Evolutionary conservation across 30 jellyfish, hydroid and myxozoan genomes (phyloP).

Genomic region (Chrysaora quinquecirrha): DNA sequence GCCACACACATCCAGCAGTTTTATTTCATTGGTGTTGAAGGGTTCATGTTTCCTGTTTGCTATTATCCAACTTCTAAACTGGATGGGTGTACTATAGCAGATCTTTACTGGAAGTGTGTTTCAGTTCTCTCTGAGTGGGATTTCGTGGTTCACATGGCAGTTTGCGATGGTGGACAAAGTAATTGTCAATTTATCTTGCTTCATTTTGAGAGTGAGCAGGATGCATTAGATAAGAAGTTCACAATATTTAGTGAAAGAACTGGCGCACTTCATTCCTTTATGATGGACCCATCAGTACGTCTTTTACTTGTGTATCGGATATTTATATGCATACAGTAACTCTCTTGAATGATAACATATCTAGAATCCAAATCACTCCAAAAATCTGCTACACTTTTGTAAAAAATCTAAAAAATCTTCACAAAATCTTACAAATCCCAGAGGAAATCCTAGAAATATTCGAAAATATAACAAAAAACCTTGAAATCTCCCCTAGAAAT

Average conservation of each 20-base stretch:
- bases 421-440: too few species aligned
- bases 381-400: too few species aligned
- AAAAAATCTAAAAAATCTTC: too few species aligned
- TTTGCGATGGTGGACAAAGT: constrained; percentile 13
- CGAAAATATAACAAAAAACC: too few species aligned
- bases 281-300: constrained; percentile 26
- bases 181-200: constrained; percentile 5
- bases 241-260: constrained; percentile 4
- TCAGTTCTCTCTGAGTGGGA: constrained; percentile 15
- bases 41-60: constrained; percentile 4
- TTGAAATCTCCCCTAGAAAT: too few species aligned
- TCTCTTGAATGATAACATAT: too few species aligned
- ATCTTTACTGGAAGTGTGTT: constrained; percentile 15
- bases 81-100: constrained; percentile 9
- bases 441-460: too few species aligned
- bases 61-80: constrained; percentile 5
- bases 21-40: neutral
- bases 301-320: neutral
- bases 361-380: too few species aligned
- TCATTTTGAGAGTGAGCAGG: constrained; percentile 16
- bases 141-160: constrained; percentile 13
- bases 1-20: constrained; percentile 28
- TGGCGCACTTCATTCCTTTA: constrained; percentile 3
- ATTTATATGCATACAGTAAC: too few species aligned
- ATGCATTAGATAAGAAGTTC: constrained; percentile 7